Percentiles rank a stretch among this genome's conserved stretches.
Evolutionary conservation across 1,140 invertebrate species (phyloP).

Genomic region (Drosophila truncata): DNA sequence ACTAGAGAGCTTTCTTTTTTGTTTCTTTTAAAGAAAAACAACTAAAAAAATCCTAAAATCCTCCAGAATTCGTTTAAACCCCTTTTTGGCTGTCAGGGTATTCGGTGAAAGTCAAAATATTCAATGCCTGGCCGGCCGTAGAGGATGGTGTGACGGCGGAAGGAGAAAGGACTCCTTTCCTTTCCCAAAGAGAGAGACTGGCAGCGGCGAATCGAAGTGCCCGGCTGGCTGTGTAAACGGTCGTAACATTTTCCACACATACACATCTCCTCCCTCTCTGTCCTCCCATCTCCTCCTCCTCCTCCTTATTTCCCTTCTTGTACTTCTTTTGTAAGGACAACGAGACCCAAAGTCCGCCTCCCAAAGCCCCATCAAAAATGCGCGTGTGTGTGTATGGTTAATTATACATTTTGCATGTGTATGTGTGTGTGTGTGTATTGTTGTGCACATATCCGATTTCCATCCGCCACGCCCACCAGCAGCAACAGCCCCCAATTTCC

Average conservation of each 20-base stretch:
- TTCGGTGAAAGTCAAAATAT: slow-evolving; percentile 52
- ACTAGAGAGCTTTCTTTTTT: no score
- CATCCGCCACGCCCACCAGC: slow-evolving; percentile 13
- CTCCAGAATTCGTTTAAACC: not conserved
- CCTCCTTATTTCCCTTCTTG: slow-evolving; percentile 9
- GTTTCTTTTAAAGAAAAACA: no score
- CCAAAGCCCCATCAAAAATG: slow-evolving; percentile 2
- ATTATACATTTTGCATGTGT: slow-evolving; percentile 76
- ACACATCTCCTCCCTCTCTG: not conserved
- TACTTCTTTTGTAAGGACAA: slow-evolving; percentile 32
- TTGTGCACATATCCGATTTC: slow-evolving; percentile 73
- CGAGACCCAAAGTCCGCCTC: slow-evolving; percentile 2
- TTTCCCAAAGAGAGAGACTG: no score
- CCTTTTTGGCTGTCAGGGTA: slow-evolving; percentile 11
- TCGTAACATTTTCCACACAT: slow-evolving; percentile 70
- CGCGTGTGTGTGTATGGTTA: slow-evolving; percentile 64
- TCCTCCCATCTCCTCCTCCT: not conserved
- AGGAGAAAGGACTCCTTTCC: slow-evolving; percentile 1
- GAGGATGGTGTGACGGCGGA: slow-evolving; percentile 10
- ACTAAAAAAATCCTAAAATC: no score
- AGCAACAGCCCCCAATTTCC: slow-evolving; percentile 8
- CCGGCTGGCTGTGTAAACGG: slow-evolving; percentile 73
- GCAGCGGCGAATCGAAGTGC: slow-evolving; percentile 45
- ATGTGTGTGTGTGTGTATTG: slow-evolving; percentile 18
- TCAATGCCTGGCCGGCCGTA: slow-evolving; percentile 46